Percentiles rank a stretch among this genome's conserved stretches.
Conservation (phyloP, 2,888 invertebrate genomes). For the Mantis religiosa region DNA sequence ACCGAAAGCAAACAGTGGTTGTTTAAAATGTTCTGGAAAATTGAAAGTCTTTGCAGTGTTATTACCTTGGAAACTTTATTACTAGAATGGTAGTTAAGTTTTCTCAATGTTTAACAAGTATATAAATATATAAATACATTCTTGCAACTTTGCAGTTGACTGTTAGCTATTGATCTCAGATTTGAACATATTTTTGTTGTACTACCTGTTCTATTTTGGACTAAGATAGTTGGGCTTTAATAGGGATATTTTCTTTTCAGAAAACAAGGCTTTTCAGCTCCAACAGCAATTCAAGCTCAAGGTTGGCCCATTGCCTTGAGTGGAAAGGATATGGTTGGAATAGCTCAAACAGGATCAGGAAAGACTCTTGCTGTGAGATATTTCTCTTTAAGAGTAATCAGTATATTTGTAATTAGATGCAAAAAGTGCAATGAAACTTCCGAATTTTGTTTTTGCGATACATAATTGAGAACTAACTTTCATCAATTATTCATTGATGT, state of each 20-base stretch:
- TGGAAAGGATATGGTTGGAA: conserved; percentile 90
- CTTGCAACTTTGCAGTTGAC: no score
- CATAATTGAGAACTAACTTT: not conserved
- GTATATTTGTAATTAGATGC: not conserved
- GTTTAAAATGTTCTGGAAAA: no score
- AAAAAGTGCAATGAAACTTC: not conserved
- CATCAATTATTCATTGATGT: no score
- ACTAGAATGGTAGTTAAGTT: no score
- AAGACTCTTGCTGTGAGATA: conserved; percentile 72
- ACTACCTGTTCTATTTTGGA: no score
- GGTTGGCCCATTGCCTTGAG: conserved; percentile 94
- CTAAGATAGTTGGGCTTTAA: not conserved
- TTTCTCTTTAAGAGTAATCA: not conserved
- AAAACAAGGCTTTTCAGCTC: conserved; percentile 47
- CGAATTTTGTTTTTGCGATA: not conserved
- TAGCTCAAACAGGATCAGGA: conserved; percentile 88
- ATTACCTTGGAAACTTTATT: no score
- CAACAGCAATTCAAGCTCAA: conserved; percentile 92
- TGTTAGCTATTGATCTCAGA: no score
- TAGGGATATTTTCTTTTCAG: conserved; percentile 18
- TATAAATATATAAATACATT: no score
- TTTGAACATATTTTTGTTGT: no score
- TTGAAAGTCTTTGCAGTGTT: no score
- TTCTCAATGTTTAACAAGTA: no score
- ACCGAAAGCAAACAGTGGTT: no score